Conservation (phyloP, 92 coral and sea anemone genomes). For the Metridium senile region DNA sequence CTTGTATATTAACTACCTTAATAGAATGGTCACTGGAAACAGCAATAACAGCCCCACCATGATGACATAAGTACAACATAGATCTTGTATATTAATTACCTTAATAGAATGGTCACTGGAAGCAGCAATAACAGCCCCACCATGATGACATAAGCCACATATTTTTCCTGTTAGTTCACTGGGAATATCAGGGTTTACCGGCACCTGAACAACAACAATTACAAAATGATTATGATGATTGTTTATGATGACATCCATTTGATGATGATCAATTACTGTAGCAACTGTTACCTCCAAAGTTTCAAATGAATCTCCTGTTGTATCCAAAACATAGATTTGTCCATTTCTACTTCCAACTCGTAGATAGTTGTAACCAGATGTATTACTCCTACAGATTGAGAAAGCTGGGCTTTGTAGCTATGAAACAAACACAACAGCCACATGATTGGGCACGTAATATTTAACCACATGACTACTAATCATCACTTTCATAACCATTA, state of each 20-base stretch:
- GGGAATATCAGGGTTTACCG: constrained; percentile 1
- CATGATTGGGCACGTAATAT: too few relatives aligned
- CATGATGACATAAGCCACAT: constrained; percentile 78
- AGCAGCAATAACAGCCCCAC: constrained; percentile 81
- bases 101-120: constrained; percentile 78
- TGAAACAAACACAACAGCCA: background rate
- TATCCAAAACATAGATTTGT: constrained; percentile 65
- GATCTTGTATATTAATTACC: constrained; percentile 26
- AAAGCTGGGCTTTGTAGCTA: constrained; percentile 83
- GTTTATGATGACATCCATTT: too few relatives aligned
- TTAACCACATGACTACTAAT: too few relatives aligned
- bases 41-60: constrained; percentile 81
- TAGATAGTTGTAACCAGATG: constrained; percentile 86
- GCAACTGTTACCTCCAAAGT: constrained; percentile 18
- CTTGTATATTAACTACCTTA: constrained; percentile 60
- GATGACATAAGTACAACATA: constrained; percentile 71
- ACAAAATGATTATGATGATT: background rate
- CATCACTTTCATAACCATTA: too few relatives aligned
- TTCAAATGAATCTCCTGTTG: constrained; percentile 67
- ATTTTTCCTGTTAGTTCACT: constrained; percentile 53
- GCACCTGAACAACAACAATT: background rate
- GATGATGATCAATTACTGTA: too few relatives aligned
- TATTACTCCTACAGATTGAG: constrained; percentile 62
- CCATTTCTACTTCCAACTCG: constrained; percentile 92
- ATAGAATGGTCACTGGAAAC: constrained; percentile 75